Conservation (phyloP, 1,140 invertebrate species). For the Latrodectus geometricus region DNA sequence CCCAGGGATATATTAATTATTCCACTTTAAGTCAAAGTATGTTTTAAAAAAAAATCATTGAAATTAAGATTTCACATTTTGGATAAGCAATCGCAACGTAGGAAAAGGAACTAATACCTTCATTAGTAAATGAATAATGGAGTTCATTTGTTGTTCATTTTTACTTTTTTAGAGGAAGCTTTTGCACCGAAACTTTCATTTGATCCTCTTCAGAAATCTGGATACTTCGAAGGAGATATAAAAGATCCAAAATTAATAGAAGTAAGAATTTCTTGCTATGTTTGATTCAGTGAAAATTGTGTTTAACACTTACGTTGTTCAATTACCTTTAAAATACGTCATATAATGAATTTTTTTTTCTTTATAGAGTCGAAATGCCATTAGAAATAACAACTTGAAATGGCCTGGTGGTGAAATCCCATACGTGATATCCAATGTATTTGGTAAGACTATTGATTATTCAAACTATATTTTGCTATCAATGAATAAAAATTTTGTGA, state of each 20-base stretch:
- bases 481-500: too few species aligned
- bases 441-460: conserved; percentile 63
- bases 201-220: conserved; percentile 17
- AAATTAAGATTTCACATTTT: too few species aligned
- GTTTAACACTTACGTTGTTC: too few species aligned
- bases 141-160: not conserved
- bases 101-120: too few species aligned
- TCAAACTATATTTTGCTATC: not conserved
- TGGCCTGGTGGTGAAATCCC: conserved; percentile 68
- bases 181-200: conserved; percentile 15
- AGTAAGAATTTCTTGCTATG: not conserved
- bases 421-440: conserved; percentile 68
- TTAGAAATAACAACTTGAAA: conserved; percentile 63
- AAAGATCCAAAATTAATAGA: conserved; percentile 36
- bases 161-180: conserved; percentile 22
- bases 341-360: not conserved
- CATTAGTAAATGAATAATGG: too few species aligned
- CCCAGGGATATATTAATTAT: too few species aligned
- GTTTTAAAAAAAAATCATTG: too few species aligned
- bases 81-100: too few species aligned
- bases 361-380: conserved; percentile 65
- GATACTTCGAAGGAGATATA: conserved; percentile 55
- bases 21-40: too few species aligned
- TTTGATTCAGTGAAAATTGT: too few species aligned
- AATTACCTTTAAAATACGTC: not conserved